Evolutionary conservation across 2,113 vertebrate genomes (phyloP), one percentile per base, ranked within the genome.

Genomic region (Bothrops jararaca): DNA sequence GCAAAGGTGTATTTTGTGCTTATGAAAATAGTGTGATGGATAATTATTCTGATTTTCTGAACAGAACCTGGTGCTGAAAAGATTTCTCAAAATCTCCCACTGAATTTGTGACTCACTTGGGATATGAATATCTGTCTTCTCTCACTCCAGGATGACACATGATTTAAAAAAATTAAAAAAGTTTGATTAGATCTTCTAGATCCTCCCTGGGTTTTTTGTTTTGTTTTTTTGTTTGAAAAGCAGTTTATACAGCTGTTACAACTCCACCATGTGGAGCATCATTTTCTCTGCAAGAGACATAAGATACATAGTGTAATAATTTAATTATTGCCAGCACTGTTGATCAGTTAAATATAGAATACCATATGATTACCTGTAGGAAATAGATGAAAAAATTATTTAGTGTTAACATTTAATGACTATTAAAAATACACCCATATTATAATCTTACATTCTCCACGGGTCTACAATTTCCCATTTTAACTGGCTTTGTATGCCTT

Each of bases 341-440:
- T 95, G 93, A 94, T 90, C 94, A 18, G 56, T 90, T 91, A 89
- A 90, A 90, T 86, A 85, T 91, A 56, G 50, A 93, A 95, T 94
- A 88, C 90, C 94, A 20, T 92, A 95, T 92, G 92, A 94, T 92
- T 87, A 92, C 85, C 93, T 92, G 94, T 93, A 93, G 96, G 95
- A 95, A 94, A 89, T 91, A 91, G 88, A 96, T 96, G 94, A 95
- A 95, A 97, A 96, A 96, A 90, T 94, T 89, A 96, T 96, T 96
- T 94, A 95, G 57, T 95, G 93, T 92, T 95, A 94, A 95, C 58
- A 94, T 93, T 91, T 1, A 92, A 42, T 0, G 95, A 96, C 93
- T 91, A 92, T 96, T 95, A 95, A 95, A 96, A 96, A 97, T 96
- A 95, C 90, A 94, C 95, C 95, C 95, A 96, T 97, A 95, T 96